Evolutionary conservation across 2,888 invertebrate species (phyloP).

Genomic region (Maniola hyperantus): DNA sequence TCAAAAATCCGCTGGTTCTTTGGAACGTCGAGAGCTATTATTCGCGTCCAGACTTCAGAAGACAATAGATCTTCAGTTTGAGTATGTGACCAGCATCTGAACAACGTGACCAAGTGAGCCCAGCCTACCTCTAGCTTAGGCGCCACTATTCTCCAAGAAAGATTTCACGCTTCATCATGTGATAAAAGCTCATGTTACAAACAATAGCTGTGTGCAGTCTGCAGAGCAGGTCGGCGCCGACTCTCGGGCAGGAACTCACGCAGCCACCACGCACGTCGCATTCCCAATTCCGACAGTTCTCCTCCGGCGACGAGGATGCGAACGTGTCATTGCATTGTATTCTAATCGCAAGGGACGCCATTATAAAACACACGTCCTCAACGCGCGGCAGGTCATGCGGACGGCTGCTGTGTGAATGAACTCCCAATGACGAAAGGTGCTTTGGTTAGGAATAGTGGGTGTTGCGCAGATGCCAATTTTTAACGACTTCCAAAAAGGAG

Average conservation of each 20-base stretch:
- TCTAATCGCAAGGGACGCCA: slow-evolving; percentile 36
- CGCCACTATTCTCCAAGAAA: neutral
- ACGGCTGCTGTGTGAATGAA: slow-evolving; percentile 34
- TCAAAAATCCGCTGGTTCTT: too few relatives aligned
- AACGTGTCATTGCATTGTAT: slow-evolving; percentile 41
- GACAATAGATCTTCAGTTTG: too few relatives aligned
- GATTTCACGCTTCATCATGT: neutral
- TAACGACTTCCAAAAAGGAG: too few relatives aligned
- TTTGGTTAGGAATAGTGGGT: neutral
- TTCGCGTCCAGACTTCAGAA: too few relatives aligned
- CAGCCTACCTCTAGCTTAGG: neutral
- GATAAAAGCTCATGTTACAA: neutral
- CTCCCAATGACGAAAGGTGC: slow-evolving; percentile 26
- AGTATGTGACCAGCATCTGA: too few relatives aligned
- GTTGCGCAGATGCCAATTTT: neutral
- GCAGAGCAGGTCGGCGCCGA: slow-evolving; percentile 16
- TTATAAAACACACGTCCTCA: slow-evolving; percentile 31
- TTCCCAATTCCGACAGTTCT: slow-evolving; percentile 28
- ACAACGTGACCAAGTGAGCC: too few relatives aligned
- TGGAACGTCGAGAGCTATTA: too few relatives aligned
- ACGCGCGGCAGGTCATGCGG: slow-evolving; percentile 29
- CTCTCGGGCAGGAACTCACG: slow-evolving; percentile 34
- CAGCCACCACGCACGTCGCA: slow-evolving; percentile 31
- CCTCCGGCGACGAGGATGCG: slow-evolving; percentile 30
- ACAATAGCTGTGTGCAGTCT: slow-evolving; percentile 7